Conservation (phyloP, 2,113 vertebrate genomes). For the Calcarius ornatus region DNA sequence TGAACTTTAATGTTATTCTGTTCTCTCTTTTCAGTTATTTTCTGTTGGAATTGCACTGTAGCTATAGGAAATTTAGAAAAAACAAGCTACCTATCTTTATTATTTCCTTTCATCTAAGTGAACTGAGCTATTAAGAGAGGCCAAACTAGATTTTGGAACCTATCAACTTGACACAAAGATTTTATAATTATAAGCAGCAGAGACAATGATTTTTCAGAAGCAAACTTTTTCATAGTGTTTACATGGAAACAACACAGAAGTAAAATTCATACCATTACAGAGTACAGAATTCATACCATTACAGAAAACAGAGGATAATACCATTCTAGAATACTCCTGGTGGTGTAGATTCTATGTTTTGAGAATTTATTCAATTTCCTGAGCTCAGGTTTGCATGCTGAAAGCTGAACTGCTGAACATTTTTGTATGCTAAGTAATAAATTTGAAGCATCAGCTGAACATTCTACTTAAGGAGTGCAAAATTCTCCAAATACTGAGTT, state of each 20-base stretch:
- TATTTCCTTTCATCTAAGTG: neutral
- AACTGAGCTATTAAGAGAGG: neutral
- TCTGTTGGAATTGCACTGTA: neutral
- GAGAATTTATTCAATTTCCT: neutral
- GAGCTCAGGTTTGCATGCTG: neutral
- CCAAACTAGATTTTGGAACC: neutral
- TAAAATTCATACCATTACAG: neutral
- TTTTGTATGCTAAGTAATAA: neutral
- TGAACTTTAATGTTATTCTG: neutral
- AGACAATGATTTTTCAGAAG: neutral
- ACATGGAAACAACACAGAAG: neutral
- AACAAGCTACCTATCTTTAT: neutral
- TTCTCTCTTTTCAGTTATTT: neutral
- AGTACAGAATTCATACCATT: neutral
- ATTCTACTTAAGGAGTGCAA: neutral
- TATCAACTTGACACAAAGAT: neutral
- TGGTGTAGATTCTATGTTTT: neutral
- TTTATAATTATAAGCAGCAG: neutral
- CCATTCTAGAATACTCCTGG: neutral
- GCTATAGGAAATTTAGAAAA: neutral
- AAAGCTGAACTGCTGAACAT: neutral
- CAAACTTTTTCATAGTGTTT: neutral
- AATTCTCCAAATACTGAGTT: neutral
- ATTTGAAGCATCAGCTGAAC: neutral
- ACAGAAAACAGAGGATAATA: neutral